phyloP scores from a whole-genome alignment of 1,140 invertebrate genomes.

The Drosophila baimaii region DNA sequence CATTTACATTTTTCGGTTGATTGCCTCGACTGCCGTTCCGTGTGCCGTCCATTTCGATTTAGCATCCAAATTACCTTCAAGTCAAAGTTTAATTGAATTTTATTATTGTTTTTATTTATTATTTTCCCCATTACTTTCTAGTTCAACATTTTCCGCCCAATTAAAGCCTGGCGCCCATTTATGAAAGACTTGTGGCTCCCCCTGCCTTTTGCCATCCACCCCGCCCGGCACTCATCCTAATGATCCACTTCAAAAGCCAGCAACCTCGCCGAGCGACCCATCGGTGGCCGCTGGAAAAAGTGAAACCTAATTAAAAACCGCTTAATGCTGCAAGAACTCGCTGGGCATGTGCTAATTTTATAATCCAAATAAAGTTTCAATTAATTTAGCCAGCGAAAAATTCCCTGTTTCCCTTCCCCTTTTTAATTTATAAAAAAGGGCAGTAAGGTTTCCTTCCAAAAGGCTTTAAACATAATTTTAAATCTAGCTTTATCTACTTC shows the following conservation, averaged over 20 bases:
- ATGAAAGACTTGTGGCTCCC: constrained; percentile 40
- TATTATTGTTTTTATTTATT: constrained; percentile 14
- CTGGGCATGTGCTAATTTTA: constrained; percentile 75
- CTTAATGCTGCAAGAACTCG: constrained; percentile 58
- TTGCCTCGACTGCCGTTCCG: constrained; percentile 40
- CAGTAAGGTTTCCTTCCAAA: background rate
- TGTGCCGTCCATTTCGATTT: constrained; percentile 23
- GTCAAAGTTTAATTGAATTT: constrained; percentile 66
- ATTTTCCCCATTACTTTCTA: background rate
- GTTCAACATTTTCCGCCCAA: constrained; percentile 62
- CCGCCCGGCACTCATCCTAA: constrained; percentile 13
- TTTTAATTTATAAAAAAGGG: background rate
- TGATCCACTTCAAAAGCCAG: constrained; percentile 59
- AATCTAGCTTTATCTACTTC: no score
- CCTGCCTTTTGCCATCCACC: background rate
- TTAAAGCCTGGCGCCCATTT: constrained; percentile 16
- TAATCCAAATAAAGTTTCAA: constrained; percentile 81
- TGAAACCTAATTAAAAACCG: constrained; percentile 77
- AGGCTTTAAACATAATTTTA: background rate
- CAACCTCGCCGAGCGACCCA: constrained; percentile 9
- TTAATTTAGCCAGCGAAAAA: constrained; percentile 65
- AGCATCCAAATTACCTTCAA: background rate
- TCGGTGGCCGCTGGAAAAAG: constrained; percentile 8
- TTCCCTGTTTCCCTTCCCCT: background rate
- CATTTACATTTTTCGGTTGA: constrained; percentile 74